Base-by-base conservation (phyloP, 2,888 invertebrate genomes). In the Megamerina dolium region DNA sequence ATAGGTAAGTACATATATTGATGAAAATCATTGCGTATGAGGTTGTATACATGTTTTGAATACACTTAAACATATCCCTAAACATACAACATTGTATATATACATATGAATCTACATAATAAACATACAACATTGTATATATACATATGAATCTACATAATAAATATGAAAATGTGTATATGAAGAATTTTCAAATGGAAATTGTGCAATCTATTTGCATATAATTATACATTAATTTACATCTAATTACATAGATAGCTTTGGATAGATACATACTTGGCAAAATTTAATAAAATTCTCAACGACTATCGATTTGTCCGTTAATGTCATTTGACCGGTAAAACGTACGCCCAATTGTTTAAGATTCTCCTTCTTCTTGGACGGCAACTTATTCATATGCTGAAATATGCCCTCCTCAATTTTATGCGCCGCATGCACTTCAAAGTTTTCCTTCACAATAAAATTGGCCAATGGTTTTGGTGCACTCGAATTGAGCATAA, bases 341-440 rank as follows among this genome's bases (percentile, higher is more conserved):
- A 70, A 70, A 27, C 71, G 64, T 10, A 70, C 70, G 43, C 70
- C 71, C 46, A 69, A 45, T 44, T 66, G 66, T 52, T 70, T 70
- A 5, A 70, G 57, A 3, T 65, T 70, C 29, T 70, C 70, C 59
- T 70, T 70, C 49, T 70, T 70, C 49, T 70, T 70, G 3, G 67
- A 51, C 21, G 70, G 70, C 42, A 70, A 46, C 49, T 70, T 70
- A 46, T 70, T 70, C 70, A 70, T 70, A 46, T 70, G 70, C 54
- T 70, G 70, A 14, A 70, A 70, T 45, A 70, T 70, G 41, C 70
- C 70, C 55, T 70, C 70, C 53, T 70, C 70, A 41, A 70, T 70
- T 45, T 69, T 70, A 51, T 70, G 70, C 41, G 70, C 64, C 17
- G 68, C 62, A 60, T 70, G 71, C 37, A 66, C 70, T 31, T 70